phyloP scores from a whole-genome alignment of 2,113 vertebrate genomes.

The Sinocyclocheilus maitianheensis region DNA sequence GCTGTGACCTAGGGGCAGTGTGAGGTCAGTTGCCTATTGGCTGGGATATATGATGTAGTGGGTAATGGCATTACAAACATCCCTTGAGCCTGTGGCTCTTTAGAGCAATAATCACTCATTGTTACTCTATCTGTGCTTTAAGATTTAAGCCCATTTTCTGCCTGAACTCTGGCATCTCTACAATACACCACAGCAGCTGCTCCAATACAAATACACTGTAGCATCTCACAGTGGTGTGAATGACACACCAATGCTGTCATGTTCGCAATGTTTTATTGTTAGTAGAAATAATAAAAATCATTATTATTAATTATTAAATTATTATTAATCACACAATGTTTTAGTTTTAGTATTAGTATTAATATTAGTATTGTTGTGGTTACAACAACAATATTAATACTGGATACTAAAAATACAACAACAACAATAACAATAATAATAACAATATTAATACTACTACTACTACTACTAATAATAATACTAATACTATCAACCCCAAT shows the following conservation, averaged over 20 bases:
- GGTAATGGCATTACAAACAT: constrained; percentile 75
- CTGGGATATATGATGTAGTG: constrained; percentile 73
- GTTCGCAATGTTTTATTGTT: no score
- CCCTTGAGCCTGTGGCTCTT: constrained; percentile 75
- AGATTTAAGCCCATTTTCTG: constrained; percentile 55
- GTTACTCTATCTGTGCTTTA: constrained; percentile 73
- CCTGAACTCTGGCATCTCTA: constrained; percentile 44
- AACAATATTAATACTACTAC: no score
- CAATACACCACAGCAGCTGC: constrained; percentile 35
- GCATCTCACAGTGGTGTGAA: background rate
- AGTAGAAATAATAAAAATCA: background rate
- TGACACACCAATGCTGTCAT: background rate
- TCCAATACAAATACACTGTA: constrained; percentile 2
- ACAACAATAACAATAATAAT: no score
- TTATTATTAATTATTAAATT: no score
- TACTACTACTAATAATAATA: no score
- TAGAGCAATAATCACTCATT: constrained; percentile 78
- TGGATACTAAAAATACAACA: no score
- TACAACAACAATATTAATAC: no score
- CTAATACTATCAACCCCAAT: no score
- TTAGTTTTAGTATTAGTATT: no score
- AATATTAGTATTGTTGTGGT: no score
- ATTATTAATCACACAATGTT: no score
- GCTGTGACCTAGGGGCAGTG: constrained; percentile 71
- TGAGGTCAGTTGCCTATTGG: constrained; percentile 78